These are phyloP conservation scores for Zoanthus solanderi DNA, from an alignment of 92 coral and sea anemone species.

Conservation along the genomic window DNA sequence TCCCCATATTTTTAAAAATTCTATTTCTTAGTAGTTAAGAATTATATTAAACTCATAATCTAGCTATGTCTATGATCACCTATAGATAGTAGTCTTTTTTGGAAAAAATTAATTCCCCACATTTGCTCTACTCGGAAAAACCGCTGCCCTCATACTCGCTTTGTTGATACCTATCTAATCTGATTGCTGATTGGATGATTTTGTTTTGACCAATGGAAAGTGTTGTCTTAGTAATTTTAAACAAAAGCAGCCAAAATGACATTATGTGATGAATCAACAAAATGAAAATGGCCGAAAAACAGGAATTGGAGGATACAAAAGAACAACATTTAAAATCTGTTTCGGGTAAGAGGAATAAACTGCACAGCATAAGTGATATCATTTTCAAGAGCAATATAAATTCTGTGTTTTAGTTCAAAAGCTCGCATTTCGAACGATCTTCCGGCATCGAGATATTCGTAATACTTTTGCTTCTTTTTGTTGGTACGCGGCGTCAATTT, in stretches of 20 bases:
- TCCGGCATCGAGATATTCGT: neutral
- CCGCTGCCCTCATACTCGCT: conserved; percentile 18
- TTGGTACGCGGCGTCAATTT: too few species aligned
- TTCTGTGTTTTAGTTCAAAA: neutral
- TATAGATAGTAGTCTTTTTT: neutral
- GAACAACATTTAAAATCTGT: neutral
- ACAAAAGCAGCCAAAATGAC: neutral
- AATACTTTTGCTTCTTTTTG: too few species aligned
- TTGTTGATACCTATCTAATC: conserved; percentile 22
- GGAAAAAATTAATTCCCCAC: neutral
- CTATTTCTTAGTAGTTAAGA: neutral
- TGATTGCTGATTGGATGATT: conserved; percentile 24
- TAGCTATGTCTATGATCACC: too few species aligned
- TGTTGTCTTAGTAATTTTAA: neutral
- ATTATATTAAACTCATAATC: neutral
- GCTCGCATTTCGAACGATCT: neutral
- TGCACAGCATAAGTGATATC: neutral
- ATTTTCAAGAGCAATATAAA: neutral
- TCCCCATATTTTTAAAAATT: conserved; percentile 71
- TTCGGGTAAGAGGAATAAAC: conserved; percentile 1
- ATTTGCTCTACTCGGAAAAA: neutral
- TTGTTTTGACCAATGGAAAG: conserved; percentile 18
- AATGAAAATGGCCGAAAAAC: conserved; percentile 81
- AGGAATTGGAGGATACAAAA: conserved; percentile 33
- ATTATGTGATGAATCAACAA: conserved; percentile 73